Percentiles rank a stretch among this genome's conserved stretches.
These are phyloP conservation scores for Poecilia picta DNA, from an alignment of 2,797 vertebrate species.

Conservation along the genomic window DNA sequence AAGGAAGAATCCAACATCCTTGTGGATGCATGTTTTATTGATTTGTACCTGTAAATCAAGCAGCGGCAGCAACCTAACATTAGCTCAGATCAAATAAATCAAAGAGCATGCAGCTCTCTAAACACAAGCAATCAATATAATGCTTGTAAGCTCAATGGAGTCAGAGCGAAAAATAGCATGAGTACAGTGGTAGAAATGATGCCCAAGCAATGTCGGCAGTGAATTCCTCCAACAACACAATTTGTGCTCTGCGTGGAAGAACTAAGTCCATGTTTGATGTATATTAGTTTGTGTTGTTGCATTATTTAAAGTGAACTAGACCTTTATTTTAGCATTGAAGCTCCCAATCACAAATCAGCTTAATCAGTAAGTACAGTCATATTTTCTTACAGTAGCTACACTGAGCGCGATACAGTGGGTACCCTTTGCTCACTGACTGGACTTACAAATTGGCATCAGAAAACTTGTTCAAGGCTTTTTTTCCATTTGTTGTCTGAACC, in stretches of 20 bases:
- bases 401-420: background rate
- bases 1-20: slow-evolving; percentile 61
- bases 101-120: slow-evolving; percentile 36
- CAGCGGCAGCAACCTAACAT: slow-evolving; percentile 64
- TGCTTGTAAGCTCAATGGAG: slow-evolving; percentile 14
- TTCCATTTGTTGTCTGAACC: background rate
- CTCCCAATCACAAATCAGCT: background rate
- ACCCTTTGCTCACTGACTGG: background rate
- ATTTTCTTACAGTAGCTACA: background rate
- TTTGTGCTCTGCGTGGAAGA: background rate
- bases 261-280: background rate
- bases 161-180: background rate
- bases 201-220: background rate
- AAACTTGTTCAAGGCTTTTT: background rate
- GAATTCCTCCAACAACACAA: background rate
- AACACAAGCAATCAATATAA: slow-evolving; percentile 23
- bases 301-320: background rate
- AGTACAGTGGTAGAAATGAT: background rate
- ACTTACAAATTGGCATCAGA: background rate
- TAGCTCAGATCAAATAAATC: slow-evolving; percentile 43
- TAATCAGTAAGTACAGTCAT: background rate
- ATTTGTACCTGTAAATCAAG: slow-evolving; percentile 77
- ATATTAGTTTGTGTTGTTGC: background rate
- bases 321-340: background rate
- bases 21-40: slow-evolving; percentile 70